phyloP scores from a whole-genome alignment of 2,888 invertebrate genomes.

The Cerastis rubricosa region DNA sequence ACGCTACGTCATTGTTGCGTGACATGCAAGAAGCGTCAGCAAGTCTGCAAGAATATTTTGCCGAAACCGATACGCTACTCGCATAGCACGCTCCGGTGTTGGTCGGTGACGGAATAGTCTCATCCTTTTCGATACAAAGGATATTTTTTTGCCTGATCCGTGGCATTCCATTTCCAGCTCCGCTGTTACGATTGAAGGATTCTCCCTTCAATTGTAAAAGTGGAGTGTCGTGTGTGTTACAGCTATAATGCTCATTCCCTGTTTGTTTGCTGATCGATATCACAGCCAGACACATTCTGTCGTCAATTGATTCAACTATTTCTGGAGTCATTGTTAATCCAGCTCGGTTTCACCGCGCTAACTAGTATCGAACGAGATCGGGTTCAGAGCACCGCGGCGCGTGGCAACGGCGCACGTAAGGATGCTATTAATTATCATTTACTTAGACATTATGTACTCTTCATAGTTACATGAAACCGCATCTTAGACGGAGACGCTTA shows the following conservation, averaged over 20 bases:
- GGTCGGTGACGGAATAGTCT: neutral
- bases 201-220: neutral
- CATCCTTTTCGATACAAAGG: rapidly evolving
- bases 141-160: neutral
- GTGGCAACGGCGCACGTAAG: constrained; percentile 18
- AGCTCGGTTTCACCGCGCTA: constrained; percentile 36
- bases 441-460: constrained; percentile 41
- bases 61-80: neutral
- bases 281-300: constrained; percentile 61
- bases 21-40: neutral
- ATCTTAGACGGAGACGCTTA: constrained; percentile 34
- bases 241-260: constrained; percentile 22
- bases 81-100: neutral
- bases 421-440: constrained; percentile 57
- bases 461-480: constrained; percentile 48
- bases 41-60: neutral
- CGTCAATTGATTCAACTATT: constrained; percentile 65
- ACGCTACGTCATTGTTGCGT: neutral
- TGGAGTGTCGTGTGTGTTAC: constrained; percentile 16
- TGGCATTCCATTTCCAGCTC: too few relatives aligned
- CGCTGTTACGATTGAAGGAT: too few relatives aligned
- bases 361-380: constrained; percentile 46
- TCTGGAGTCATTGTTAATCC: constrained; percentile 61
- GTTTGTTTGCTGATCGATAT: constrained; percentile 61
- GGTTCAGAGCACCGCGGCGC: constrained; percentile 26